Base-by-base conservation (phyloP, 2,888 invertebrate species). In the Scotopteryx bipunctaria region DNA sequence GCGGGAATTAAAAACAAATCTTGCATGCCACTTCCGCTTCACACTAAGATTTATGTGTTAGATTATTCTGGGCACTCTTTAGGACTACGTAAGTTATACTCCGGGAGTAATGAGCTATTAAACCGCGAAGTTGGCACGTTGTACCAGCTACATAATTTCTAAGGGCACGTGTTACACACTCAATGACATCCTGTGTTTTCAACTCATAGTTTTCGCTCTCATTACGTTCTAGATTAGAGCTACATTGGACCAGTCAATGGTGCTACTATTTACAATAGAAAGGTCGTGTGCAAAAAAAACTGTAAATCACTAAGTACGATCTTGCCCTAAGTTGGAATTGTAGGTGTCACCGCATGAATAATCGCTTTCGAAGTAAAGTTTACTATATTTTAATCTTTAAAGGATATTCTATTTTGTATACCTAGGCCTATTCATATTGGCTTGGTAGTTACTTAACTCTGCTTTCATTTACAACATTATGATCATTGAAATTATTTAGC, bases 61-160 rank as follows among this genome's bases (percentile, higher is more conserved):
- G 63, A 78, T 79, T 79, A 81, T 81, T 81, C 64, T 75, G 69
- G 65, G 64, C 67, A 69, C 67, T 67, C 66, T 71, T 66, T 69
- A 73, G 69, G 70, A 73, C 70, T 71, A 62, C 65, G 70, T 70
- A 77, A 78, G 72, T 76, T 78, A 73, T 72, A 69, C 63, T 69
- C 61, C 50, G 59, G 51, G 57, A 72, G 69, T 80, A 78, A 78
- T 78, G 75, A 79, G 76, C 78, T 81, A 83, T 81, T 81, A 81
- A 79, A 73, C 76, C 59, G 57, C 65, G 68, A 70, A 75, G 67
- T 83, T 84, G 81, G 83, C 85, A 80, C 72, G 65, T 61, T 59
- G 58, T 60, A 54, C 67, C 61, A 54, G 59, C 65, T 69, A 61
- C 67, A 73, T 67, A 69, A 78, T 78, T 71, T 70, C 59, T 78